phyloP scores from a whole-genome alignment of 1,140 invertebrate species.

The Harpegnathos saltator region DNA sequence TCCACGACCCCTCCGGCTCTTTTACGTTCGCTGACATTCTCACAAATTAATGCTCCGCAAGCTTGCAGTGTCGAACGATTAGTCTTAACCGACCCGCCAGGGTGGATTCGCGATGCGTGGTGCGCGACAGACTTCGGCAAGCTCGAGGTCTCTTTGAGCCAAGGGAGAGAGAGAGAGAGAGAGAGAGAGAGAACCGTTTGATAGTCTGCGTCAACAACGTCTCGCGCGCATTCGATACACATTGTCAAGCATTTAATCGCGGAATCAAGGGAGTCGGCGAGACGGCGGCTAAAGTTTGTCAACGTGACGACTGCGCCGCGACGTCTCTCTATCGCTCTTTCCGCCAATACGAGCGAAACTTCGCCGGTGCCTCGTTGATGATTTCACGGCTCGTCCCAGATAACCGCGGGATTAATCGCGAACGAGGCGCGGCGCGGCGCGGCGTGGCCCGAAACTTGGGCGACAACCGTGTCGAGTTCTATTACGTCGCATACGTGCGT shows the following conservation, averaged over 20 bases:
- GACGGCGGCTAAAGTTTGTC: conserved; percentile 61
- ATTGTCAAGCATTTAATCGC: conserved; percentile 58
- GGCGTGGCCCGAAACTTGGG: conserved; percentile 53
- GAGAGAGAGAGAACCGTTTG: conserved; percentile 15
- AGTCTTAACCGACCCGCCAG: conserved; percentile 3
- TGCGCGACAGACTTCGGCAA: not conserved
- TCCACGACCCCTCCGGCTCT: not conserved
- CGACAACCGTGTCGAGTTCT: conserved; percentile 65
- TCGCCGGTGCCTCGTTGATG: conserved; percentile 58
- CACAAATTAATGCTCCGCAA: not conserved
- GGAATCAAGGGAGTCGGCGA: conserved; percentile 44
- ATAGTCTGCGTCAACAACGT: conserved; percentile 43
- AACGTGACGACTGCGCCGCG: conserved; percentile 65
- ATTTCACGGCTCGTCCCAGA: conserved; percentile 68
- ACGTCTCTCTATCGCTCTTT: conserved; percentile 72
- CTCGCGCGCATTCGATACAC: conserved; percentile 28
- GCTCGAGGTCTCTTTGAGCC: conserved; percentile 31
- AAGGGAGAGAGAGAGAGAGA: too few species aligned
- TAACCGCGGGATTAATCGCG: conserved; percentile 71
- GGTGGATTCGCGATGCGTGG: conserved; percentile 19
- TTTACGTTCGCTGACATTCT: too few species aligned
- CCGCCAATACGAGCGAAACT: conserved; percentile 70
- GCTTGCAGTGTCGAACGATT: conserved; percentile 1
- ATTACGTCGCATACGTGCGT: conserved; percentile 51
- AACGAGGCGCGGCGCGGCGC: conserved; percentile 55